Evolutionary conservation across 2,113 vertebrate genomes (phyloP).

Genomic region (Dascyllus trimaculatus): DNA sequence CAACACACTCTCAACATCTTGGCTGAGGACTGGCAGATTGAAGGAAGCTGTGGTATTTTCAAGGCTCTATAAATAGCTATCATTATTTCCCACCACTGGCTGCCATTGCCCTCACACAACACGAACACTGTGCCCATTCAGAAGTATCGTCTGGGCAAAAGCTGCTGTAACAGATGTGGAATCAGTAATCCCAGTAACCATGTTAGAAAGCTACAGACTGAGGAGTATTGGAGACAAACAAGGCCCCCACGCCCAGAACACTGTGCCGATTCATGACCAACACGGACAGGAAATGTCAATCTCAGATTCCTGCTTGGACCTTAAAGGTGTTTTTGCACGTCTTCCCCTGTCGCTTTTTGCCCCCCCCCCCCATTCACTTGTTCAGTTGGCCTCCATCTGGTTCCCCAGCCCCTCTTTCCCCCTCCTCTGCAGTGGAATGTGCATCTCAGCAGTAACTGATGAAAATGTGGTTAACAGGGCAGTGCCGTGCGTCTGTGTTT

Average conservation of each 20-base stretch:
- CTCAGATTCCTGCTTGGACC: slow-evolving; percentile 28
- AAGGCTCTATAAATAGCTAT: slow-evolving; percentile 70
- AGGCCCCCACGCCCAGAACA: slow-evolving; percentile 25
- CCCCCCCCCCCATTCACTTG: slow-evolving; percentile 50
- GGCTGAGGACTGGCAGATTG: slow-evolving; percentile 37
- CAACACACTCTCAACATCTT: slow-evolving; percentile 34
- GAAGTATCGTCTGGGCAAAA: slow-evolving; percentile 32
- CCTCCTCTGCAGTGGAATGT: slow-evolving; percentile 69
- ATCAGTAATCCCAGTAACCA: slow-evolving; percentile 34
- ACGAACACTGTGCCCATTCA: slow-evolving; percentile 69
- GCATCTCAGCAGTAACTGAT: slow-evolving; percentile 68
- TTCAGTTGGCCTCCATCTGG: slow-evolving; percentile 48
- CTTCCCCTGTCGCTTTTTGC: background rate
- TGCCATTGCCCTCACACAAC: slow-evolving; percentile 40
- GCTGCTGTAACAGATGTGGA: slow-evolving; percentile 57
- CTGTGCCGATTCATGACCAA: slow-evolving; percentile 36
- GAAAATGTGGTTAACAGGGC: slow-evolving; percentile 66
- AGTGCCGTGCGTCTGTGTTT: slow-evolving; percentile 52
- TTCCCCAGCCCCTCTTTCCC: slow-evolving; percentile 24
- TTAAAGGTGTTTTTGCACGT: slow-evolving; percentile 19
- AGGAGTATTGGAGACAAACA: slow-evolving; percentile 27
- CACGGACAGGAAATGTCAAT: slow-evolving; percentile 66
- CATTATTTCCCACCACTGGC: slow-evolving; percentile 62
- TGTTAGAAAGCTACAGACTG: slow-evolving; percentile 51
- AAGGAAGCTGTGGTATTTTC: slow-evolving; percentile 72